These are phyloP conservation scores for Cephus sareptanus DNA, from an alignment of 2,888 invertebrate genomes.

Conservation along the genomic window DNA sequence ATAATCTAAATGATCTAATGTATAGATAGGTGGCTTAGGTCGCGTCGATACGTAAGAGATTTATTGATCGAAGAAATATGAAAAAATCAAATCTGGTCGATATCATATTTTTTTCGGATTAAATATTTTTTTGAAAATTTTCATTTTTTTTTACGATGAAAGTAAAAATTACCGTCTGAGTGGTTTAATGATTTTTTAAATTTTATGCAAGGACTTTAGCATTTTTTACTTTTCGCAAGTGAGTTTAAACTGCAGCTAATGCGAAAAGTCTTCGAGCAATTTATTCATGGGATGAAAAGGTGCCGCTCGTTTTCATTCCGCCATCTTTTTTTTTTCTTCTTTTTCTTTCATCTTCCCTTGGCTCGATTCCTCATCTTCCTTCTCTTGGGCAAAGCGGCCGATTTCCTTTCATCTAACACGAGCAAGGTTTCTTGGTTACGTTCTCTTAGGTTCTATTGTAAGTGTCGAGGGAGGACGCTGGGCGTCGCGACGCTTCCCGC, in stretches of 20 bases:
- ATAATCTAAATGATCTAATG: too few relatives aligned
- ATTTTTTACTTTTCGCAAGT: neutral
- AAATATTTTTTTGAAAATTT: neutral
- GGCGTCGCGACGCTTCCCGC: neutral
- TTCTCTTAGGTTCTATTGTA: neutral
- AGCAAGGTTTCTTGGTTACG: too few relatives aligned
- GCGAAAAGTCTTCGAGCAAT: neutral
- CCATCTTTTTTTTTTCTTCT: neutral
- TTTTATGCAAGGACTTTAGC: neutral
- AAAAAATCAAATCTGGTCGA: neutral
- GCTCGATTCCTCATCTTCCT: neutral
- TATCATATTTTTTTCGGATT: neutral
- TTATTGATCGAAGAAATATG: neutral
- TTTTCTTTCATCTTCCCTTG: neutral
- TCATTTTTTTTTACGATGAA: neutral
- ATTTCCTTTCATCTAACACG: neutral
- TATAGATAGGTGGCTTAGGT: neutral
- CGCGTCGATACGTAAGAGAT: neutral
- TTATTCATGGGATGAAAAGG: constrained; percentile 4
- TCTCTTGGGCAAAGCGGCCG: neutral
- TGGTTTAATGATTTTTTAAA: neutral
- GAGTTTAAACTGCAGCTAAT: constrained; percentile 4
- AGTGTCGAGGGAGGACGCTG: neutral
- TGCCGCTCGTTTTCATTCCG: neutral
- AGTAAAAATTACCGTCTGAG: too few relatives aligned